Conservation (phyloP, 2,113 vertebrate genomes). For the Muntiacus muntjak region DNA sequence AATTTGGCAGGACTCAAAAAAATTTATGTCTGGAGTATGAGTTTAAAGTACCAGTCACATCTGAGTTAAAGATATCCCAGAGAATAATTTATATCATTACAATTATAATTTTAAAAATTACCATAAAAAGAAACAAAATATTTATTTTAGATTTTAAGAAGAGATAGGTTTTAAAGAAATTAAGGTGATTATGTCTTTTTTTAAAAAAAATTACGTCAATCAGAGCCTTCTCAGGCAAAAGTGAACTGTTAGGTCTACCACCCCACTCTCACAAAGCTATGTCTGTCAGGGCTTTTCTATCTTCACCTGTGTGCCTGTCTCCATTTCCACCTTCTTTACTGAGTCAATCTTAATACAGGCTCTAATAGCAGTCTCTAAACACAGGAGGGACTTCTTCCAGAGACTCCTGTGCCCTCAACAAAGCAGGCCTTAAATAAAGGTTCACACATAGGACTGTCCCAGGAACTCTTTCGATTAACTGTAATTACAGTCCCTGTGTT, state of each 20-base stretch:
- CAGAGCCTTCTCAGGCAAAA: constrained; percentile 9
- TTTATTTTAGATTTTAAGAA: constrained; percentile 37
- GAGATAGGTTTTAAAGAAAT: constrained; percentile 19
- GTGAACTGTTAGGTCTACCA: neutral
- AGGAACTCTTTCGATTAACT: constrained; percentile 13
- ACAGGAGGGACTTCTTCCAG: constrained; percentile 23
- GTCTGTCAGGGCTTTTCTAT: neutral
- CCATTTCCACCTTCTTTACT: neutral
- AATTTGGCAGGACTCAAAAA: constrained; percentile 27
- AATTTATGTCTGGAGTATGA: neutral
- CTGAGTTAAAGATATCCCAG: constrained; percentile 4
- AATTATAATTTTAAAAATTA: constrained; percentile 16
- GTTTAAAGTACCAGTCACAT: constrained; percentile 25
- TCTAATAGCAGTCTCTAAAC: neutral
- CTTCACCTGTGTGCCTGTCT: neutral
- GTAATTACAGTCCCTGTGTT: neutral
- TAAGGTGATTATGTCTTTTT: neutral
- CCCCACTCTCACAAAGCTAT: neutral
- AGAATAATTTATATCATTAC: constrained; percentile 34
- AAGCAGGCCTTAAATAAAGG: constrained; percentile 28
- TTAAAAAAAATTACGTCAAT: neutral
- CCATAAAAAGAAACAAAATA: constrained; percentile 28
- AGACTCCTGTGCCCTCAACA: neutral
- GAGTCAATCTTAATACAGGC: neutral
- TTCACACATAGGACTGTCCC: neutral